Evolutionary conservation across 2,113 vertebrate genomes (phyloP).

Genomic region (Notarius quadriscutis): DNA sequence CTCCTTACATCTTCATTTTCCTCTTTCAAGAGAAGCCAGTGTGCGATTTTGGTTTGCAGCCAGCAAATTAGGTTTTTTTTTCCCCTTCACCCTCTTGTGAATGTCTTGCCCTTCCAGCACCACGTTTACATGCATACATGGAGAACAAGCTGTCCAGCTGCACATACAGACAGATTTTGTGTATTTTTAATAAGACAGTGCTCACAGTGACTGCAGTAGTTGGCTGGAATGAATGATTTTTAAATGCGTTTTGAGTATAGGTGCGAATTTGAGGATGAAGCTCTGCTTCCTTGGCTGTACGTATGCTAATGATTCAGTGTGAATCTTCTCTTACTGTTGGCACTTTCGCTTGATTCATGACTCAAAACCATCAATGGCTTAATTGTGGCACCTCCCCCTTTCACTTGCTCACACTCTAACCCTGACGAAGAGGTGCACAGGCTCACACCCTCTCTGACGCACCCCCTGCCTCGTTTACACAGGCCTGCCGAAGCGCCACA

Average conservation of each 20-base stretch:
- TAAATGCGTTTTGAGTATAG: background rate
- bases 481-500: background rate
- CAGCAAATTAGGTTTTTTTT: background rate
- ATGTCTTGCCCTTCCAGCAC: slow-evolving; percentile 9
- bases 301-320: background rate
- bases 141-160: background rate
- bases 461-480: background rate
- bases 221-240: background rate
- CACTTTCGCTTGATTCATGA: slow-evolving; percentile 8
- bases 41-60: slow-evolving; percentile 1
- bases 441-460: background rate
- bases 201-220: background rate
- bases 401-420: background rate
- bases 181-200: background rate
- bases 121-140: background rate
- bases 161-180: background rate
- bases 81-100: background rate
- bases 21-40: background rate
- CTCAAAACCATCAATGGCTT: background rate
- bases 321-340: background rate
- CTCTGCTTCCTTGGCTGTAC: no score
- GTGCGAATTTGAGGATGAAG: background rate
- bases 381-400: slow-evolving; percentile 13
- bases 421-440: background rate
- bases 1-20: slow-evolving; percentile 26